Evolutionary conservation across 1,140 invertebrate genomes (phyloP).

Genomic region (Bicyclus anynana): DNA sequence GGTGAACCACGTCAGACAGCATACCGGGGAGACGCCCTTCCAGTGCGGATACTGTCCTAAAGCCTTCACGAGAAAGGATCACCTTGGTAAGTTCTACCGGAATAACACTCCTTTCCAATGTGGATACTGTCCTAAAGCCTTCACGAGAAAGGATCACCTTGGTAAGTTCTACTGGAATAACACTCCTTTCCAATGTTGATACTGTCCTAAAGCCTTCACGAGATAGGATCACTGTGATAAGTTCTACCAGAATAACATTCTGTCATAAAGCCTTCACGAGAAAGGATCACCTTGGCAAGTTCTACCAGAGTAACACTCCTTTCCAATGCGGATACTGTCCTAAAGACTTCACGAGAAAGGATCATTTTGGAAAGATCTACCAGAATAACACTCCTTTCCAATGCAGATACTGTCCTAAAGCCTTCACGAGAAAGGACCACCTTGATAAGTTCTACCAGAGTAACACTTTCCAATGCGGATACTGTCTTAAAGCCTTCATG

Average conservation of each 20-base stretch:
- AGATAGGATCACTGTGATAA: slow-evolving; percentile 88
- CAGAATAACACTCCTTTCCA: slow-evolving; percentile 91
- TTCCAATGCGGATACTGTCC: slow-evolving; percentile 90
- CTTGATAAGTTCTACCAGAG: slow-evolving; percentile 85
- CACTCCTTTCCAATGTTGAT: slow-evolving; percentile 90
- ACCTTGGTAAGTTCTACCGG: slow-evolving; percentile 83
- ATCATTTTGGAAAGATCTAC: slow-evolving; percentile 89
- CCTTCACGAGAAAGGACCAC: slow-evolving; percentile 90
- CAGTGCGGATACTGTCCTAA: slow-evolving; percentile 91
- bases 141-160: slow-evolving; percentile 90
- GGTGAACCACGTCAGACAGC: slow-evolving; percentile 88
- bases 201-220: slow-evolving; percentile 90
- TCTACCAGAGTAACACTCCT: slow-evolving; percentile 91
- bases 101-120: slow-evolving; percentile 91
- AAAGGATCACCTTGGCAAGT: slow-evolving; percentile 86
- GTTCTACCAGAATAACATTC: too few species aligned
- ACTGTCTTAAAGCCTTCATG: slow-evolving; percentile 90
- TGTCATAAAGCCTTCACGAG: slow-evolving; percentile 90
- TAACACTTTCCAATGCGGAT: slow-evolving; percentile 91
- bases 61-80: slow-evolving; percentile 90
- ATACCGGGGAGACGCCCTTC: slow-evolving; percentile 91
- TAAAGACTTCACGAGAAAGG: slow-evolving; percentile 89
- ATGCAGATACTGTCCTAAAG: slow-evolving; percentile 90
- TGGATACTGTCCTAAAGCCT: slow-evolving; percentile 90
- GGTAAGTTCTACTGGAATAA: too few species aligned